Percentiles rank a stretch among this genome's conserved stretches.
Conservation (phyloP, 2,888 invertebrate genomes). For the Cantharis lateralis region DNA sequence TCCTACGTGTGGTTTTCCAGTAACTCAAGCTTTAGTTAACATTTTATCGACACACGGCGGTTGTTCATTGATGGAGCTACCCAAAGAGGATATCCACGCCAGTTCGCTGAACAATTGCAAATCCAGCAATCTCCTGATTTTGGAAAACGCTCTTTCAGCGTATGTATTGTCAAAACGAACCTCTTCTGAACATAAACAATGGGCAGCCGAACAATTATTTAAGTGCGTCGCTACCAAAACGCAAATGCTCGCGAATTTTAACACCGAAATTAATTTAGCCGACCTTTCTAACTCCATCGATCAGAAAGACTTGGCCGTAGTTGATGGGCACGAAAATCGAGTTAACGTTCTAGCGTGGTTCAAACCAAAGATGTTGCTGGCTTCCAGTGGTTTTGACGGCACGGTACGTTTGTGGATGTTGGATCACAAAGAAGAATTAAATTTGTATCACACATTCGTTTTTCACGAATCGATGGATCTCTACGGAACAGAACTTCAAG, state of each 20-base stretch:
- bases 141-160: slow-evolving; percentile 65
- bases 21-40: slow-evolving; percentile 64
- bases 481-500: slow-evolving; percentile 59
- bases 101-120: slow-evolving; percentile 30
- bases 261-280: slow-evolving; percentile 56
- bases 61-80: slow-evolving; percentile 50
- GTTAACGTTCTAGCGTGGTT: slow-evolving; percentile 58
- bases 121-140: slow-evolving; percentile 54
- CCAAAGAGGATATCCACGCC: slow-evolving; percentile 46
- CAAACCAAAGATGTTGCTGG: slow-evolving; percentile 56
- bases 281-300: slow-evolving; percentile 59
- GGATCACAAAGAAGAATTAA: slow-evolving; percentile 46
- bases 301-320: slow-evolving; percentile 43
- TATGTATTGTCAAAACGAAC: slow-evolving; percentile 62
- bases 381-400: slow-evolving; percentile 66
- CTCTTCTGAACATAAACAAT: slow-evolving; percentile 60
- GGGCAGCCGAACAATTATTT: slow-evolving; percentile 66
- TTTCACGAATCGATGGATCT: slow-evolving; percentile 58
- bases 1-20: slow-evolving; percentile 56
- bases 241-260: slow-evolving; percentile 49
- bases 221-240: slow-evolving; percentile 55
- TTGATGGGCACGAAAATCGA: slow-evolving; percentile 63
- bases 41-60: slow-evolving; percentile 59
- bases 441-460: slow-evolving; percentile 60
- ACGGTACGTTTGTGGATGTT: slow-evolving; percentile 64